These are phyloP conservation scores for Hirudo medicinalis DNA, from an alignment of 1,140 invertebrate species.

Conservation along the genomic window DNA sequence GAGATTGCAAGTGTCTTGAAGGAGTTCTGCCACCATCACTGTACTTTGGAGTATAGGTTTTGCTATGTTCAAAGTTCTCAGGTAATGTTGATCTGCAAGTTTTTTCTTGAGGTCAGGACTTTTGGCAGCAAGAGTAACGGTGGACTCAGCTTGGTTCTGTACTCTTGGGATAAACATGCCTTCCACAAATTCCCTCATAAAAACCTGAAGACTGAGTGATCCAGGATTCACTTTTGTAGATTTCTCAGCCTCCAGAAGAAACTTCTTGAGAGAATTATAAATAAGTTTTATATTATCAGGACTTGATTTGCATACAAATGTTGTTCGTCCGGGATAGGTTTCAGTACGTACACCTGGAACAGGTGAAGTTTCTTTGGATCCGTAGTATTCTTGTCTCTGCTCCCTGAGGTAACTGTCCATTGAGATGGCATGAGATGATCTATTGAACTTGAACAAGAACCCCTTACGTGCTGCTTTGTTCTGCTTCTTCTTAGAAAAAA, in stretches of 20 bases:
- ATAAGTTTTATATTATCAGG: slow-evolving; percentile 62
- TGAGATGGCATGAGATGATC: slow-evolving; percentile 58
- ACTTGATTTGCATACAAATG: slow-evolving; percentile 54
- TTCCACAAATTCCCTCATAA: slow-evolving; percentile 61
- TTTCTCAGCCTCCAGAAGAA: slow-evolving; percentile 62
- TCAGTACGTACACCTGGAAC: not conserved
- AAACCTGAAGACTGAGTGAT: slow-evolving; percentile 57
- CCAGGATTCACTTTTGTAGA: slow-evolving; percentile 50
- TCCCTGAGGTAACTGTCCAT: slow-evolving; percentile 54
- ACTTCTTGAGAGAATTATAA: slow-evolving; percentile 58
- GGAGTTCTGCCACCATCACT: slow-evolving; percentile 55
- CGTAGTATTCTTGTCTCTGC: slow-evolving; percentile 36
- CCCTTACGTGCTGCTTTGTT: slow-evolving; percentile 45
- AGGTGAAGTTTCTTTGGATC: slow-evolving; percentile 28
- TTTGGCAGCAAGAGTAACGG: not conserved
- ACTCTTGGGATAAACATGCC: slow-evolving; percentile 45
- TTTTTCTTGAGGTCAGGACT: slow-evolving; percentile 5
- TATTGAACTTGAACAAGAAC: slow-evolving; percentile 27
- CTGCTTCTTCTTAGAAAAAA: slow-evolving; percentile 53
- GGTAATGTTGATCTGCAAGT: not conserved
- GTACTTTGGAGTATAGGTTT: slow-evolving; percentile 47
- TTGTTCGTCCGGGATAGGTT: not conserved
- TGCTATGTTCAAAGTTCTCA: not conserved
- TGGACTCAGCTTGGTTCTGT: slow-evolving; percentile 1
- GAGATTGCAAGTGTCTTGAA: slow-evolving; percentile 54